Base-by-base conservation (phyloP, 2,888 invertebrate genomes). In the Nomada flava region DNA sequence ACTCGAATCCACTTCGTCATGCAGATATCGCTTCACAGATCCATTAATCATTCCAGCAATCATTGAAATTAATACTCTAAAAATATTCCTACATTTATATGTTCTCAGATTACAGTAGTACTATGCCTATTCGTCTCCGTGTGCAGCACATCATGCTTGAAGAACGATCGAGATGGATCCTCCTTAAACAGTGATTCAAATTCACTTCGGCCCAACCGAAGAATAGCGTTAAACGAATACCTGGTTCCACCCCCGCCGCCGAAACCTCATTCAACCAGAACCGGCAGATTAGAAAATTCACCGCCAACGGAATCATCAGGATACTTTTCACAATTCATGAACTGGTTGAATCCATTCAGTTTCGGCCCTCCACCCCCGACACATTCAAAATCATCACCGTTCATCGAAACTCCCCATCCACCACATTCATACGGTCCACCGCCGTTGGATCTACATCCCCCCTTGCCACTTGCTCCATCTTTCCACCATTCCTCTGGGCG, bases 341-440 rank as follows among this genome's bases (percentile, higher is more conserved):
- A 94, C 59, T 96, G 96, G 96, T 92, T 96, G 0, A 96, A 95
- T 87, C 95, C 96, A 0, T 95, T 95, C 2, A 94, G 93, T 76
- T 73, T 29, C 1, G 81, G 60, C 0, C 71, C 65, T 13, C 63
- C 84, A 4, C 65, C 55, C 4, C 60, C 76, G 0, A 13, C 60
- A 13, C 63, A 50, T 3, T 20, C 23, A 2, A 65, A 62, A 2
- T n/a, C 63, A 3, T 29, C 29, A 7, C 36, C 36, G 7, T 36
- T 36, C 36, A 5, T 36, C 4, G 67, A 82, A 42, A 52, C 77
- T 20, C 42, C 72, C 0, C 62, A 60, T 52, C 62, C 75, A 53
- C 55, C 52, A 44, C 64, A 63, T 13, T 13, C 15, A 3, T 47
- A 47, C 47, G 15, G 26, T 2, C 50, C 60, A n/a, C 42, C 44